A percentile compares a stretch with the other conserved stretches of the same genome.
Conservation (phyloP, 2,888 invertebrate genomes). For the Dusona sp. region DNA sequence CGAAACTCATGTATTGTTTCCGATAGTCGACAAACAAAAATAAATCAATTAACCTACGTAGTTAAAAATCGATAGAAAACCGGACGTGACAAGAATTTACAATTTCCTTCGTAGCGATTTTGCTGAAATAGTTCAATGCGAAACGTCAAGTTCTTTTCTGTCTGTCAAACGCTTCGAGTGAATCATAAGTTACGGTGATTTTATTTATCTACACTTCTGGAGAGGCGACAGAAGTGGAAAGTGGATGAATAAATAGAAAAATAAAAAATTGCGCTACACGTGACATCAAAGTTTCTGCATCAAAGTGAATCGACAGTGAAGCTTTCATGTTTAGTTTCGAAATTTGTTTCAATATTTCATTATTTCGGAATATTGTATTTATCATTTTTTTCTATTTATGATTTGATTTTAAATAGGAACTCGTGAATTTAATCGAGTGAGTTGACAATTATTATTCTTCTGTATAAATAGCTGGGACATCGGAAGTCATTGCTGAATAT, state of each 20-base stretch:
- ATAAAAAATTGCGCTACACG: background rate
- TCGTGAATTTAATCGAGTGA: background rate
- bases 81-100: background rate
- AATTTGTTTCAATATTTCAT: background rate
- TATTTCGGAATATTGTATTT: background rate
- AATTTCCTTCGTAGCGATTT: background rate
- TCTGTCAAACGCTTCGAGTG: background rate
- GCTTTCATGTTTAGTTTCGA: background rate
- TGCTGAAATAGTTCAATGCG: background rate
- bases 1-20: background rate
- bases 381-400: background rate
- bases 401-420: background rate
- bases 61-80: background rate
- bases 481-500: background rate
- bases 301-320: background rate
- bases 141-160: slow-evolving; percentile 6
- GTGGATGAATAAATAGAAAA: background rate
- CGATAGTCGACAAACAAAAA: background rate
- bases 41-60: too few species aligned
- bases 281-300: background rate
- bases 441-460: background rate
- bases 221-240: background rate
- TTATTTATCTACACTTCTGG: background rate
- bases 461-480: background rate
- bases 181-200: slow-evolving; percentile 2